Percentiles rank a stretch among this genome's conserved stretches.
Conservation (phyloP, 1,140 invertebrate genomes). For the Drosophila ficusphila region DNA sequence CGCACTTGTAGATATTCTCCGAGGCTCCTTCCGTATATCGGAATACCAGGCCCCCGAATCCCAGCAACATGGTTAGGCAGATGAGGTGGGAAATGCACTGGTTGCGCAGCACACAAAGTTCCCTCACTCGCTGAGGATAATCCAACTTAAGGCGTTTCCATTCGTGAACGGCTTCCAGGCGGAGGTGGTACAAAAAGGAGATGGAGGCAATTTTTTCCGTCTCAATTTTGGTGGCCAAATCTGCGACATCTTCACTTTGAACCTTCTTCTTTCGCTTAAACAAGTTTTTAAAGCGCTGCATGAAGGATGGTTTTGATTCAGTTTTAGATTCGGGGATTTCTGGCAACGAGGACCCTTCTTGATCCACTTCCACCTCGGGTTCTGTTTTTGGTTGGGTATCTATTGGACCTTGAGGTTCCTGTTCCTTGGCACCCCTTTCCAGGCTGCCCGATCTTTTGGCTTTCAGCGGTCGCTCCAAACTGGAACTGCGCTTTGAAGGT, state of each 20-base stretch:
- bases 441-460: slow-evolving; percentile 46
- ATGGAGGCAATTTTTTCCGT: slow-evolving; percentile 17
- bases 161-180: slow-evolving; percentile 80
- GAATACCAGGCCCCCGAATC: slow-evolving; percentile 91
- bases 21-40: slow-evolving; percentile 92
- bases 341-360: too few relatives aligned
- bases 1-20: slow-evolving; percentile 94
- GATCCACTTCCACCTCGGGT: background rate
- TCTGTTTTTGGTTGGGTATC: background rate
- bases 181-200: slow-evolving; percentile 45
- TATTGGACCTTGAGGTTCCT: background rate
- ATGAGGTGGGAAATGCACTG: slow-evolving; percentile 88
- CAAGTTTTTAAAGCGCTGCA: slow-evolving; percentile 21
- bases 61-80: slow-evolving; percentile 89
- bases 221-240: background rate
- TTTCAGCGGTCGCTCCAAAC: slow-evolving; percentile 42
- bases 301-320: slow-evolving; percentile 4
- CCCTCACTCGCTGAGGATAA: slow-evolving; percentile 85
- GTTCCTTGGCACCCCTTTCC: slow-evolving; percentile 18
- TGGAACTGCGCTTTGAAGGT: slow-evolving; percentile 50
- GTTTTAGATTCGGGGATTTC: background rate
- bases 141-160: slow-evolving; percentile 87
- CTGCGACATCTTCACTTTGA: background rate
- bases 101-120: slow-evolving; percentile 87
- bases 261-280: slow-evolving; percentile 18